A percentile compares a stretch with the other conserved stretches of the same genome.
Evolutionary conservation across 2,888 invertebrate species (phyloP).

Genomic region (Dicycla oo): DNA sequence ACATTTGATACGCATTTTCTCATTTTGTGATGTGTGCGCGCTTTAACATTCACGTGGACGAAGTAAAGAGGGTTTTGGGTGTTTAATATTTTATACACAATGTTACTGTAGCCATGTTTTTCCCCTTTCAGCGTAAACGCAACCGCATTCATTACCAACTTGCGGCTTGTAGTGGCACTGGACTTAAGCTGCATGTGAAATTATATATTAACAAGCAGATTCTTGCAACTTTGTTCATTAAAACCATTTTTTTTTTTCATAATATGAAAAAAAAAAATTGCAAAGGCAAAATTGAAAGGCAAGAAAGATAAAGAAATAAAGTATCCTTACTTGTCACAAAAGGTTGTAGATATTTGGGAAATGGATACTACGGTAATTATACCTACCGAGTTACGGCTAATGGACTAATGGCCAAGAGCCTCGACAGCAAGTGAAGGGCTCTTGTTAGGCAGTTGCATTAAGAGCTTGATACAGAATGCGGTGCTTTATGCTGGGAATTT

Average conservation of each 20-base stretch:
- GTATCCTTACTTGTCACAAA: neutral
- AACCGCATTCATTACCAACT: conserved; percentile 24
- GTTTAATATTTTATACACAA: conserved; percentile 50
- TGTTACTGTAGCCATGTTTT: conserved; percentile 18
- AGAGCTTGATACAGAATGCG: conserved; percentile 6
- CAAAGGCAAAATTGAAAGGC: too few relatives aligned
- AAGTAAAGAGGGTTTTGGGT: conserved; percentile 27
- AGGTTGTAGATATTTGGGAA: conserved; percentile 1
- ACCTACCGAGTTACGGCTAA: conserved; percentile 19
- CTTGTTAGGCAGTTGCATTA: conserved; percentile 23
- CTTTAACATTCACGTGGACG: conserved; percentile 21
- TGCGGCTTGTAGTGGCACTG: conserved; percentile 5
- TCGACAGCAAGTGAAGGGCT: conserved; percentile 19
- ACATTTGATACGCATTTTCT: conserved; percentile 12
- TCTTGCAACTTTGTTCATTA: neutral
- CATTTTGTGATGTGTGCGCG: conserved; percentile 13
- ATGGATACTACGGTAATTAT: conserved; percentile 9
- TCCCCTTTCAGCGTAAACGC: conserved; percentile 16
- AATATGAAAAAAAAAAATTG: too few relatives aligned
- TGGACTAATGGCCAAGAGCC: conserved; percentile 31
- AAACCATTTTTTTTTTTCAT: neutral
- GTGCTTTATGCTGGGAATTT: neutral
- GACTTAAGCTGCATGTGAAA: conserved; percentile 8
- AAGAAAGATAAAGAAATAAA: neutral
- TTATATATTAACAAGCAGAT: conserved; percentile 14